Base-by-base conservation (phyloP, 2,888 invertebrate genomes). In the Onthophagus sagittarius region DNA sequence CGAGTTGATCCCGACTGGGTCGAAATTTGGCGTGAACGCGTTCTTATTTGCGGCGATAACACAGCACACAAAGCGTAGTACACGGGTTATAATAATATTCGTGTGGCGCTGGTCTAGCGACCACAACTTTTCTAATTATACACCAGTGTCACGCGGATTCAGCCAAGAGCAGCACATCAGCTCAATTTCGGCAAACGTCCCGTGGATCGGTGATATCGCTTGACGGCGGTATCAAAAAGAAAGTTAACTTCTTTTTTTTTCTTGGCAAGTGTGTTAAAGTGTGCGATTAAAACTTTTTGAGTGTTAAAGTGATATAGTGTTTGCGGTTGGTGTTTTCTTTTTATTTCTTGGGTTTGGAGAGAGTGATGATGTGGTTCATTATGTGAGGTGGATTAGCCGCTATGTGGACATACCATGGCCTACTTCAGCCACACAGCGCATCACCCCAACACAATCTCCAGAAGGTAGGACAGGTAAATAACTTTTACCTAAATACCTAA, bases 401-500 rank as follows among this genome's bases (percentile, higher is more conserved):
- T 33, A 39, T 14, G 33, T 69, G 74, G 77, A 78, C 76, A 77
- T 78, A 77, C 69, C 77, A 78, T 78, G 78, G 78, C 78, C 71
- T 77, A 77, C 74, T 77, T 78, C 71, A 74, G 75, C 70, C 74
- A 77, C 67, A 70, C 77, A 65, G 62, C 75, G 33, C 74, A 73
- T 63, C 77, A 73, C 23, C 75, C 74, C 23, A 71, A 69, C 69
- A 74, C 76, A 69, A 74, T 73, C 76, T 76, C 75, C 77, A 77
- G 77, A 77, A 79, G 79, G 79, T 79, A 79, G 79, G 79, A 77
- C 76, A 79, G 79, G 79, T 79, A 79, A 79, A 74, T 74, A 74
- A 65, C 71, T 74, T 71, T 71, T 64, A 53, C 70, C 32, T 62
- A 39, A 23, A 39, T 14, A 11, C 65, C 15, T 11, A 65, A 65